A percentile compares a stretch with the other conserved stretches of the same genome.
These are phyloP conservation scores for Mimachlamys varia DNA, from an alignment of 2,888 invertebrate species.

Conservation along the genomic window DNA sequence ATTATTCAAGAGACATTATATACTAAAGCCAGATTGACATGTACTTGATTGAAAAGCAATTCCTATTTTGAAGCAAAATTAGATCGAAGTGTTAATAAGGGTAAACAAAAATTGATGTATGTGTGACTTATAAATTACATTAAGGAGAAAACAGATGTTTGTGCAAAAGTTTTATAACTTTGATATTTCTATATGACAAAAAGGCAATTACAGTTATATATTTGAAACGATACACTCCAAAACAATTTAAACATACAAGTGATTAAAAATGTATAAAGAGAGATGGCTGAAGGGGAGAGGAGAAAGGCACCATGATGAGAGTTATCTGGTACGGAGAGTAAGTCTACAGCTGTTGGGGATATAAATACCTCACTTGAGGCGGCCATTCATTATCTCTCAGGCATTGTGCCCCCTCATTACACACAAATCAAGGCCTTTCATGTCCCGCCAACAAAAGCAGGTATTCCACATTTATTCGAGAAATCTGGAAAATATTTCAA, in stretches of 20 bases:
- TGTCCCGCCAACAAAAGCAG: slow-evolving; percentile 30
- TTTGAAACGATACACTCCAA: too few relatives aligned
- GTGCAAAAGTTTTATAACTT: too few relatives aligned
- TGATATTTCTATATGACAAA: too few relatives aligned
- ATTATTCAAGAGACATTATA: too few relatives aligned
- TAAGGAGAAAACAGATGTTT: too few relatives aligned
- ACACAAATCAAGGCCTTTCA: slow-evolving; percentile 20
- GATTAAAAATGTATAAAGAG: background rate
- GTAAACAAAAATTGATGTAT: too few relatives aligned
- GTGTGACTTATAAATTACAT: too few relatives aligned
- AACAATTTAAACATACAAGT: background rate
- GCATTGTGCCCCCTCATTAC: slow-evolving; percentile 36
- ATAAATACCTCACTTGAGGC: slow-evolving; percentile 1
- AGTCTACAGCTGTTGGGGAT: background rate
- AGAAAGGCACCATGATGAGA: background rate
- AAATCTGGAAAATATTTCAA: slow-evolving; percentile 13
- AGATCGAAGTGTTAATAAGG: too few relatives aligned
- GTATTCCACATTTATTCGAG: background rate
- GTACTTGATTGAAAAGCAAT: too few relatives aligned
- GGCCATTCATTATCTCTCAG: background rate
- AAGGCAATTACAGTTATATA: too few relatives aligned
- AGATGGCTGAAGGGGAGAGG: background rate
- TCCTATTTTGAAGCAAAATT: too few relatives aligned
- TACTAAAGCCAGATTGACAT: too few relatives aligned
- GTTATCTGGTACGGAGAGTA: background rate